Percentiles rank a stretch among this genome's conserved stretches.
phyloP scores from a whole-genome alignment of 2,797 vertebrate species.

The Atherinosoma microstoma region DNA sequence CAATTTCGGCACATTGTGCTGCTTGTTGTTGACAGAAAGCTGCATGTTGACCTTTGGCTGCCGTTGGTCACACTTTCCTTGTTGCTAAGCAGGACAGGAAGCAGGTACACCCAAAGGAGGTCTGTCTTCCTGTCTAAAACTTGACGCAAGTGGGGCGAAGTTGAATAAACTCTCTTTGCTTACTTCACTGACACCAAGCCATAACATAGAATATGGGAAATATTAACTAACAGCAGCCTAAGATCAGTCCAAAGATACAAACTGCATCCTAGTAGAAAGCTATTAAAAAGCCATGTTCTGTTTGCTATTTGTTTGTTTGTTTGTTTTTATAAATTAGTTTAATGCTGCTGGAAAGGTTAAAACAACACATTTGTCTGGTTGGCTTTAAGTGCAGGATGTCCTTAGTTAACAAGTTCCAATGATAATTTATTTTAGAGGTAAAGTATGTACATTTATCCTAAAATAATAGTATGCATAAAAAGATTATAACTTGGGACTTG shows the following conservation, averaged over 20 bases:
- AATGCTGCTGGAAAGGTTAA: not conserved
- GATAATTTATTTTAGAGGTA: no score
- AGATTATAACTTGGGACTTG: not conserved
- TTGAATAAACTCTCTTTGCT: constrained; percentile 9
- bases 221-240: constrained; percentile 1
- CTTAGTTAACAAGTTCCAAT: not conserved
- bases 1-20: not conserved
- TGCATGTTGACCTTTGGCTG: constrained; percentile 25
- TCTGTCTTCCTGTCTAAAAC: constrained; percentile 46
- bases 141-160: constrained; percentile 19
- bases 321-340: not conserved
- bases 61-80: constrained; percentile 14
- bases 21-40: constrained; percentile 10
- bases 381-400: constrained; percentile 3
- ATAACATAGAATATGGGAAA: constrained; percentile 13
- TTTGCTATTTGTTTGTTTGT: not conserved
- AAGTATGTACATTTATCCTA: not conserved
- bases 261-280: constrained; percentile 10
- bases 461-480: not conserved
- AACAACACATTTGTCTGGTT: not conserved
- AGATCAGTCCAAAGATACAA: constrained; percentile 12
- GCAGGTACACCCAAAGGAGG: constrained; percentile 23
- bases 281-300: not conserved
- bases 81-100: constrained; percentile 46
- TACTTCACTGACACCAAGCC: constrained; percentile 14